Base-by-base conservation (phyloP, 2,888 invertebrate genomes). In the Monochamus alternatus region DNA sequence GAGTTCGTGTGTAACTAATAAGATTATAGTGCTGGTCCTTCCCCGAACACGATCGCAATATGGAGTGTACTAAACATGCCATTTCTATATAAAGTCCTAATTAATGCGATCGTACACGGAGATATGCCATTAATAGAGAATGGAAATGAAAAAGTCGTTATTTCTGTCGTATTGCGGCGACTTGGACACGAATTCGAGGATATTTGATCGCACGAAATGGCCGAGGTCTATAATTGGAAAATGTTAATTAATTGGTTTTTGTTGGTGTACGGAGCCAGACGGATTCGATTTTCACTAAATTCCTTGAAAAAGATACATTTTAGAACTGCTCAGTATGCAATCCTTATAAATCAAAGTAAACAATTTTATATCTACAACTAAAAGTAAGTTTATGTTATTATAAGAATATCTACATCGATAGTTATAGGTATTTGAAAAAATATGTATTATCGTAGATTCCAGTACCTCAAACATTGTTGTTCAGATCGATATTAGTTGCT, bases 121-220 rank as follows among this genome's bases (percentile, higher is more conserved):
- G 64, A 64, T 64, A 64, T 47, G 64, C 64, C 47, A 64, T 64
- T 64, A 64, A 64, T 64, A 64, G 64, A 64, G 31, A 64, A 64
- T 64, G 64, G 44, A 64, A 64, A 64, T 64, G 44, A 30, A 51
- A 47, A 47, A 47, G 31, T 47, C 22, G 7, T 47, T 64, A 64
- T 51, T 47, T 63, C 43, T 43, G 43, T 38, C 38, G 47, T 47
- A 47, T 12, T 47, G 47, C 47, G 47, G 62, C 62, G 14, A 47
- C 64, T 30, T 31, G 30, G 47, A 55, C 55, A 55, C 55, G 55
- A 55, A 55, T 14, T 55, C n/a, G n/a, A 14, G 3, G 55, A n/a
- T 38, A 38, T 55, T 12, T 12, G 10, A 47, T 47, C 47, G 12
- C 47, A 47, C 47, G 47, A 47, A 9, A 47, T 47, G 55, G 22